Evolutionary conservation across 2,888 invertebrate species (phyloP).

Genomic region (Ophioninae sp.): DNA sequence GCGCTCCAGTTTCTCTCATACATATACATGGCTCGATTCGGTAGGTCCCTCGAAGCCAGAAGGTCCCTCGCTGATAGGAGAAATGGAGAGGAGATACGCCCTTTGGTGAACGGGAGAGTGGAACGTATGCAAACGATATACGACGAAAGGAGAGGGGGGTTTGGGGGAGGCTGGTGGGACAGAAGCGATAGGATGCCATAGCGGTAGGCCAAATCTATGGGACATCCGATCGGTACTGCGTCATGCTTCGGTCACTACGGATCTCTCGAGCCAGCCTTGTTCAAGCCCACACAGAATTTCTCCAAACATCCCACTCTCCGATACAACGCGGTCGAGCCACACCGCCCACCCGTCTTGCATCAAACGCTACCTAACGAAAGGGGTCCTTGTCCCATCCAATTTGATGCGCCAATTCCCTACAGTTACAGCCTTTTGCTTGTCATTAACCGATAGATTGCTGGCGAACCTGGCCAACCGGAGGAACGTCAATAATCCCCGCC

Average conservation of each 20-base stretch:
- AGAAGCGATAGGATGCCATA: conserved; percentile 70
- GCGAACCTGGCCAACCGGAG: conserved; percentile 31
- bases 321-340: neutral
- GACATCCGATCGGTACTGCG: conserved; percentile 67
- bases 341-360: conserved; percentile 20
- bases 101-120: neutral
- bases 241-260: conserved; percentile 57
- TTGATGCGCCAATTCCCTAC: neutral
- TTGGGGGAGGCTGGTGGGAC: too few species aligned
- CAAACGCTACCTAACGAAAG: conserved; percentile 13
- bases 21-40: conserved; percentile 4
- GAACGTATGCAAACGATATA: conserved; percentile 21
- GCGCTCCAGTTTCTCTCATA: conserved; percentile 29
- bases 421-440: neutral
- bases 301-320: conserved; percentile 39
- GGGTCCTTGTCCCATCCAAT: neutral
- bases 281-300: conserved; percentile 40
- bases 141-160: conserved; percentile 55
- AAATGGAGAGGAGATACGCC: conserved; percentile 1
- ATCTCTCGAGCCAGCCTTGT: conserved; percentile 21
- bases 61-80: neutral
- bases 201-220: conserved; percentile 71
- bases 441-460: neutral
- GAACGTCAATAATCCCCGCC: conserved; percentile 20
- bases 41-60: neutral